Evolutionary conservation across 2,888 invertebrate species (phyloP).

Genomic region (Acanthococcus lagerstroemiae): DNA sequence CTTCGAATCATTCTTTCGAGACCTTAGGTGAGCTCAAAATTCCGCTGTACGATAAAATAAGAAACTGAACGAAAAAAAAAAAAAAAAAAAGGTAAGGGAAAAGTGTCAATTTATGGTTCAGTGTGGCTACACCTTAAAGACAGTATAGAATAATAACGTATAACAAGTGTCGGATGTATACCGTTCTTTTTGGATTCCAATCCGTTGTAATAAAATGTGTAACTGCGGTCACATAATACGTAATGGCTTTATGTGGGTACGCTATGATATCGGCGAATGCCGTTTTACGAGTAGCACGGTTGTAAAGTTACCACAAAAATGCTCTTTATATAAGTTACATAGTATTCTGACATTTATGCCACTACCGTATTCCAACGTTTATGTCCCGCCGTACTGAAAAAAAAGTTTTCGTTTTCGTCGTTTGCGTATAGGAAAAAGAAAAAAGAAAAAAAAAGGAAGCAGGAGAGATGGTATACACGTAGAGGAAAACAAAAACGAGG

Average conservation of each 20-base stretch:
- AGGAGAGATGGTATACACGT: neutral
- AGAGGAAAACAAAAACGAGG: neutral
- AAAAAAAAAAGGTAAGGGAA: neutral
- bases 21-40: too few species aligned
- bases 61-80: too few species aligned
- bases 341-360: constrained; percentile 26
- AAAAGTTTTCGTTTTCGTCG: neutral
- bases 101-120: neutral
- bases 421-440: neutral
- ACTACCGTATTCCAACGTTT: constrained; percentile 10
- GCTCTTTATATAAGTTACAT: constrained; percentile 26
- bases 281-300: constrained; percentile 27
- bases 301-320: constrained; percentile 28
- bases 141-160: constrained; percentile 13
- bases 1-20: too few species aligned
- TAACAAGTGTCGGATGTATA: constrained; percentile 21
- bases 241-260: constrained; percentile 29
- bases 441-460: neutral
- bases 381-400: constrained; percentile 7
- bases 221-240: constrained; percentile 29
- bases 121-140: neutral
- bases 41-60: too few species aligned
- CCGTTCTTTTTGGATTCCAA: constrained; percentile 10
- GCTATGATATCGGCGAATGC: constrained; percentile 25
- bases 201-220: constrained; percentile 28